These are phyloP conservation scores for Euclidia mi DNA, from an alignment of 2,888 invertebrate species.

Conservation along the genomic window DNA sequence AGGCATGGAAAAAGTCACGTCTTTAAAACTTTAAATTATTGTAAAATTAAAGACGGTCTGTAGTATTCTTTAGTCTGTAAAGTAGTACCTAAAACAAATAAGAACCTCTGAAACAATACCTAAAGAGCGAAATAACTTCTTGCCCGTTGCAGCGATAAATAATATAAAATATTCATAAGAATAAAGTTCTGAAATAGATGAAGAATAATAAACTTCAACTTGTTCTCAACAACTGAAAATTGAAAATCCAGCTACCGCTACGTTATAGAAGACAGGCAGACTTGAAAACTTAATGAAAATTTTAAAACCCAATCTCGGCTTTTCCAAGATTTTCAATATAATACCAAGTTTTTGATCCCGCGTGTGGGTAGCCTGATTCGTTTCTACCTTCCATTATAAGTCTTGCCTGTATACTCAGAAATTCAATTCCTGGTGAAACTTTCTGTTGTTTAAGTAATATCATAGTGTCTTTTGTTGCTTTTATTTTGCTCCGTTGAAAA, in stretches of 20 bases:
- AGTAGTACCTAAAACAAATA: no score
- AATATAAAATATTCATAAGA: conserved; percentile 22
- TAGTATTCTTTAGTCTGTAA: no score
- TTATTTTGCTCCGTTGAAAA: conserved; percentile 41
- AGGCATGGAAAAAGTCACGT: no score
- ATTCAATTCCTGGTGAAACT: conserved; percentile 63
- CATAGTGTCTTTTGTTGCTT: conserved; percentile 55
- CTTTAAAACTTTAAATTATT: no score
- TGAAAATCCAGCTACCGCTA: conserved; percentile 38
- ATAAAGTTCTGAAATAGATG: conserved; percentile 14
- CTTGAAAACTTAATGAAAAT: conserved; percentile 53
- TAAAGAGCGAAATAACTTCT: conserved; percentile 4
- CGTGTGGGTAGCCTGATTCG: conserved; percentile 51
- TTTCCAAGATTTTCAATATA: conserved; percentile 59
- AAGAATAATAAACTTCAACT: conserved; percentile 44
- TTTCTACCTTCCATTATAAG: conserved; percentile 59
- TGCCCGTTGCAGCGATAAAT: conserved; percentile 10
- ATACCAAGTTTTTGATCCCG: conserved; percentile 58
- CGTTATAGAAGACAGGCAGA: conserved; percentile 33
- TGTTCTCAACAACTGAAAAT: conserved; percentile 41
- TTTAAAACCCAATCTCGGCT: conserved; percentile 53
- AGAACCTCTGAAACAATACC: background rate
- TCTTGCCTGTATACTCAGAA: conserved; percentile 58
- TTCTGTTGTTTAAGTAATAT: conserved; percentile 52
- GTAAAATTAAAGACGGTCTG: no score